These are phyloP conservation scores for Spodoptera picta DNA, from an alignment of 2,888 invertebrate species.

Conservation along the genomic window DNA sequence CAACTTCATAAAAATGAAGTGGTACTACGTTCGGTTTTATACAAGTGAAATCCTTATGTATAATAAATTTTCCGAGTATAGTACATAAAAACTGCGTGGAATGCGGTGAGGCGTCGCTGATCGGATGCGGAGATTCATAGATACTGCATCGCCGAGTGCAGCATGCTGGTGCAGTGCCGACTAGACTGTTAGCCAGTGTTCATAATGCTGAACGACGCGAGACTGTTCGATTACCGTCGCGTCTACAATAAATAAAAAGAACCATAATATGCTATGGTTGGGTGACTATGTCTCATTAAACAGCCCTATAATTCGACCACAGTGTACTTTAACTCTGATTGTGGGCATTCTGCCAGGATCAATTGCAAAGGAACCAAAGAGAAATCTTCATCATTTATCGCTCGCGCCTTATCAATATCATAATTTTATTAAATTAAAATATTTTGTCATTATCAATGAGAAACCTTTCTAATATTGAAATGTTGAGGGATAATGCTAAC, in stretches of 20 bases:
- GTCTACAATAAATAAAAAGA: slow-evolving; percentile 41
- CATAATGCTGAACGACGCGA: slow-evolving; percentile 80
- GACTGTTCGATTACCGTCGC: slow-evolving; percentile 48
- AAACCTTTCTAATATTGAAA: no score
- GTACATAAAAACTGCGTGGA: slow-evolving; percentile 66
- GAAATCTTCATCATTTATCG: slow-evolving; percentile 22
- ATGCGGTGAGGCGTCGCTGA: slow-evolving; percentile 74
- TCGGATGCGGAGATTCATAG: slow-evolving; percentile 58
- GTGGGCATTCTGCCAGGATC: slow-evolving; percentile 25
- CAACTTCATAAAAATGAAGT: no score
- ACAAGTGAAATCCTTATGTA: slow-evolving; percentile 61
- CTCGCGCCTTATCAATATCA: background rate
- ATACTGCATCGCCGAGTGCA: slow-evolving; percentile 14
- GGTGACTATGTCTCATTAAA: slow-evolving; percentile 44
- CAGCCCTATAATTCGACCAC: slow-evolving; percentile 27
- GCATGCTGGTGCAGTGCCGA: slow-evolving; percentile 35
- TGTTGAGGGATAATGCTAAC: background rate
- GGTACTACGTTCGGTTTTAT: slow-evolving; percentile 46
- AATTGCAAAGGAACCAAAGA: slow-evolving; percentile 30
- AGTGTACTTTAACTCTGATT: slow-evolving; percentile 25
- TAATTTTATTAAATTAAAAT: no score
- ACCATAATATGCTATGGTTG: slow-evolving; percentile 24
- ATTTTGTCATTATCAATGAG: no score
- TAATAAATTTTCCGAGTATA: slow-evolving; percentile 46
- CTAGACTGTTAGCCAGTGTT: slow-evolving; percentile 61